These are phyloP conservation scores for Lasioglossum oenotherae DNA, from an alignment of 2,888 invertebrate genomes.

Conservation along the genomic window DNA sequence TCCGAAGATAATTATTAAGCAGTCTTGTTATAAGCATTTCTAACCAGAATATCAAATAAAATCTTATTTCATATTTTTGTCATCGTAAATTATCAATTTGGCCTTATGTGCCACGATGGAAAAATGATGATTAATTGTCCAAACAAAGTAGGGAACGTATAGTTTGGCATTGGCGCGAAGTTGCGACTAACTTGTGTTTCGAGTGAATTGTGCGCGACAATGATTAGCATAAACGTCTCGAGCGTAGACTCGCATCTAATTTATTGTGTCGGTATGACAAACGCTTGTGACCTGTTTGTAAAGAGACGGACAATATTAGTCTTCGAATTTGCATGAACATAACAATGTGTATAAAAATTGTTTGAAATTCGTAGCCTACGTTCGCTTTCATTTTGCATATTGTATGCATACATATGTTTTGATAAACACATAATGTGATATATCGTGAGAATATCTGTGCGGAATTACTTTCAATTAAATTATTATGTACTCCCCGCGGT, in stretches of 20 bases:
- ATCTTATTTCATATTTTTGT: too few relatives aligned
- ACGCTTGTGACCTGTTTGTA: slow-evolving; percentile 12
- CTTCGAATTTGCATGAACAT: background rate
- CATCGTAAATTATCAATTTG: too few relatives aligned
- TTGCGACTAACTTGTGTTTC: background rate
- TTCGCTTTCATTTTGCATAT: background rate
- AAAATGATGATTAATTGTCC: background rate
- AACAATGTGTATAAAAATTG: background rate
- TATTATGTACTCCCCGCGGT: background rate
- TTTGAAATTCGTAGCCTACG: background rate
- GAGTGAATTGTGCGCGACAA: background rate
- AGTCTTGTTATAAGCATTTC: too few relatives aligned
- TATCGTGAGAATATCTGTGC: too few relatives aligned
- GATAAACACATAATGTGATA: too few relatives aligned
- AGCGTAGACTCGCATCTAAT: background rate
- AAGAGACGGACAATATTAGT: background rate
- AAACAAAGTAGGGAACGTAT: background rate
- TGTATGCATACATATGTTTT: background rate
- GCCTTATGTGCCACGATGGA: background rate
- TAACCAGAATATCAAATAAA: too few relatives aligned
- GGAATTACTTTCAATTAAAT: too few relatives aligned
- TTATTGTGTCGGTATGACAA: background rate
- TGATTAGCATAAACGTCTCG: background rate
- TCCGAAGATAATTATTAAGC: too few relatives aligned
- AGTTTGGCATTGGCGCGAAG: background rate